Evolutionary conservation across 2,113 vertebrate genomes (phyloP).

Genomic region (Porphyrio hochstetteri): DNA sequence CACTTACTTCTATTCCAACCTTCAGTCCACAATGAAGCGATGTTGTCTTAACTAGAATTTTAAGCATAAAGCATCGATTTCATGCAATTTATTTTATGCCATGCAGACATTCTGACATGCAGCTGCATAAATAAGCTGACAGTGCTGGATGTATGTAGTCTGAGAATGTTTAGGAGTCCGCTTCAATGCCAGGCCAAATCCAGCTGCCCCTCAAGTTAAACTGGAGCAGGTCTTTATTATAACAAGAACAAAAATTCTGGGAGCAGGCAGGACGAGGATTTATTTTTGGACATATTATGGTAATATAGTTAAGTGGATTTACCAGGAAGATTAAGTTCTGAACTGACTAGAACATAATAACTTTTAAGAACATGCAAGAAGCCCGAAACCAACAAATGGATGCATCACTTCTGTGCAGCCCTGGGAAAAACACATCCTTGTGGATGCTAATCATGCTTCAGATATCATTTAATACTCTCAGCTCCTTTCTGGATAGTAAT

Average conservation of each 20-base stretch:
- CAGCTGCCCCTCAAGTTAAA: constrained; percentile 23
- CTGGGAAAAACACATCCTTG: not conserved
- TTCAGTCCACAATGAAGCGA: fast-evolving
- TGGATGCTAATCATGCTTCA: constrained; percentile 26
- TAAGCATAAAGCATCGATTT: constrained; percentile 29
- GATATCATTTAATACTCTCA: constrained; percentile 18
- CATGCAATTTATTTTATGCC: not conserved
- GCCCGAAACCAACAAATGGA: not conserved
- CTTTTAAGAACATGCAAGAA: not conserved
- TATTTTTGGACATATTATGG: constrained; percentile 40
- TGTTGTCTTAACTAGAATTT: not conserved
- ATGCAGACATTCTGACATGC: not conserved
- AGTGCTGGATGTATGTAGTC: not conserved
- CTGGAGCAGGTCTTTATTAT: not conserved
- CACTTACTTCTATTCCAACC: not conserved
- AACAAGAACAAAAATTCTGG: not conserved
- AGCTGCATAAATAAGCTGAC: constrained; percentile 60
- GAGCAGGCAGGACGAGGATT: not conserved
- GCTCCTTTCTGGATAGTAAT: not conserved
- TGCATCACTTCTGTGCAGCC: not conserved
- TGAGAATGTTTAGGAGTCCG: constrained; percentile 36
- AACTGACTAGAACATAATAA: not conserved
- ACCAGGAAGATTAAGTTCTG: constrained; percentile 26
- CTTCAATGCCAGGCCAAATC: not conserved
- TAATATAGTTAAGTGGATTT: constrained; percentile 31